Conservation (phyloP, 2,113 vertebrate species). For the Chitala chitala region DNA sequence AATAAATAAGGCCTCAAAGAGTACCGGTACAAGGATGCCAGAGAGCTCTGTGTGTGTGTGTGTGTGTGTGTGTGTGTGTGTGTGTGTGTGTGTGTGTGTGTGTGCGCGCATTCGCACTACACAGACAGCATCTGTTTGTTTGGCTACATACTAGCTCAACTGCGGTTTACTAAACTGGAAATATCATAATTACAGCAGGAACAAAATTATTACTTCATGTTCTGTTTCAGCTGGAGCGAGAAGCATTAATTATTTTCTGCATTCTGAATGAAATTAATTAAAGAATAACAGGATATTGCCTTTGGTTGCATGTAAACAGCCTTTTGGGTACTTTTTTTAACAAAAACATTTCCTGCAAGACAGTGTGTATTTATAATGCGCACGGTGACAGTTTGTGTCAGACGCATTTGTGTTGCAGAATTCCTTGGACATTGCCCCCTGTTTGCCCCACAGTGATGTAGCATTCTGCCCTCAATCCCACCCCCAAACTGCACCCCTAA, state of each 20-base stretch:
- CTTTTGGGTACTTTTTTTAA: background rate
- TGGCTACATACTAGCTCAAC: conserved; percentile 1
- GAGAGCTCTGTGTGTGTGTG: background rate
- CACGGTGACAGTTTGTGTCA: background rate
- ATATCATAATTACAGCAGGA: conserved; percentile 23
- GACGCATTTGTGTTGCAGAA: background rate
- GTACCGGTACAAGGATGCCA: too few relatives aligned
- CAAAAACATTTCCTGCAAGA: too few relatives aligned
- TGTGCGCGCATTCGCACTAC: conserved; percentile 7
- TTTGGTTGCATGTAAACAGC: conserved; percentile 21
- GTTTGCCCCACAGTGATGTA: background rate
- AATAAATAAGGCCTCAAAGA: background rate
- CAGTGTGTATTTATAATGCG: background rate
- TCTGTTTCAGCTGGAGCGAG: conserved; percentile 18
- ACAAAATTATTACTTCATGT: conserved; percentile 29
- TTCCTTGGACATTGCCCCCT: background rate
- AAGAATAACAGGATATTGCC: conserved; percentile 32
- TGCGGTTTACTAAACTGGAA: conserved; percentile 17
- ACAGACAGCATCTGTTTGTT: background rate
- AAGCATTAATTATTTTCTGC: background rate
- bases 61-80: background rate
- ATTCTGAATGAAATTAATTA: conserved; percentile 23
- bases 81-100: background rate
- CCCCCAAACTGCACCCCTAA: conserved; percentile 22
- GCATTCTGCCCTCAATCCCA: conserved; percentile 11